Conservation (phyloP, 2,888 invertebrate genomes). For the Eupithecia centaureata region DNA sequence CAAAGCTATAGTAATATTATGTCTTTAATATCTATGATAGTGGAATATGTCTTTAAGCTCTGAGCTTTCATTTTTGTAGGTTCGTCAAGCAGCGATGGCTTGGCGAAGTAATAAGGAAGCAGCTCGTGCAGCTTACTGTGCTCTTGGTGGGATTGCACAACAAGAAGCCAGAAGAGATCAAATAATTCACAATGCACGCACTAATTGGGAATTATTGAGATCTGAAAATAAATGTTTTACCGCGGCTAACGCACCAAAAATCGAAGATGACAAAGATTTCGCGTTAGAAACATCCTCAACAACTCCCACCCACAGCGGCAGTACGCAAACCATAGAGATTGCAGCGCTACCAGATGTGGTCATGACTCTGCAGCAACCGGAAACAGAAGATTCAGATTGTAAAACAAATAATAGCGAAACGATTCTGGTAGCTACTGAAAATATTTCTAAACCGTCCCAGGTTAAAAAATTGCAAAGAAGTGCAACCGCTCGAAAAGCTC, state of each 20-base stretch:
- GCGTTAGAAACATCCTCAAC: conserved; percentile 56
- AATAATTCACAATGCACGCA: conserved; percentile 92
- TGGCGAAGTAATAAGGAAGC: conserved; percentile 92
- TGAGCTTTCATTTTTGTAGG: conserved; percentile 55
- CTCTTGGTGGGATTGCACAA: conserved; percentile 82
- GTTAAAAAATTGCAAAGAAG: conserved; percentile 72
- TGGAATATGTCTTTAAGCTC: not conserved
- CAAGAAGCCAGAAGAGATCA: conserved; percentile 89
- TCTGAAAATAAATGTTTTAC: conserved; percentile 86
- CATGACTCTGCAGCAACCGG: conserved; percentile 60
- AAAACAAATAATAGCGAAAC: conserved; percentile 63
- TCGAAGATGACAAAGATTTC: conserved; percentile 66
- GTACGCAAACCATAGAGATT: conserved; percentile 59
- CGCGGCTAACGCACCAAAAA: conserved; percentile 62
- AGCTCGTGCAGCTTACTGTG: conserved; percentile 86
- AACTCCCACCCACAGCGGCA: conserved; percentile 50
- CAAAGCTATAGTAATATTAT: not conserved
- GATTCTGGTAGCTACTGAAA: conserved; percentile 53
- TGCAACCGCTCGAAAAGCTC: conserved; percentile 72
- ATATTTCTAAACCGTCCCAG: conserved; percentile 52
- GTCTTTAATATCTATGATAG: too few species aligned
- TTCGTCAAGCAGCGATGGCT: conserved; percentile 89
- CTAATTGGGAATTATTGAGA: conserved; percentile 91
- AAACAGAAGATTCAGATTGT: conserved; percentile 65
- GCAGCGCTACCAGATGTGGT: conserved; percentile 65